Evolutionary conservation across 2,888 invertebrate genomes (phyloP).

Genomic region (Amitus sp.): DNA sequence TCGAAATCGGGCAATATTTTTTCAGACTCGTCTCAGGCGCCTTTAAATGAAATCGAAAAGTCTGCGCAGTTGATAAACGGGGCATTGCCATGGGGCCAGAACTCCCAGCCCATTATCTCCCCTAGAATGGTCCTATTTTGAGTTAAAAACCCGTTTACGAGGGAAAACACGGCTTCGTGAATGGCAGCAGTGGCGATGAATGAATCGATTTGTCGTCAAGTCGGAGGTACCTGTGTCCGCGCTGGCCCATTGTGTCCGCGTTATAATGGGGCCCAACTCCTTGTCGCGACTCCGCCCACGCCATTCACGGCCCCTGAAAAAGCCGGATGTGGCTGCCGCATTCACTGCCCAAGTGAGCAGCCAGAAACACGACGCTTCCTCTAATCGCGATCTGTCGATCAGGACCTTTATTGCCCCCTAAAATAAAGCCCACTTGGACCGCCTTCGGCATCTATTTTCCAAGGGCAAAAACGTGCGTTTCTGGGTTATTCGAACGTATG

Average conservation of each 20-base stretch:
- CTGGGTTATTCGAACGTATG: too few relatives aligned
- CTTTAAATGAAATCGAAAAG: conserved; percentile 44
- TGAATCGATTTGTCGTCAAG: conserved; percentile 57
- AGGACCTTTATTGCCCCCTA: conserved; percentile 1
- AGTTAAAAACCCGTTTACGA: conserved; percentile 52
- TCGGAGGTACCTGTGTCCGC: conserved; percentile 24
- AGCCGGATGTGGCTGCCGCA: conserved; percentile 65
- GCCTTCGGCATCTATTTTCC: too few relatives aligned
- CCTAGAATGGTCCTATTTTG: conserved; percentile 51
- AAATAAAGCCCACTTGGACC: neutral
- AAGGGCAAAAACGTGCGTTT: too few relatives aligned
- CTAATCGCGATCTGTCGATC: conserved; percentile 57
- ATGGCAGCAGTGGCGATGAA: conserved; percentile 48
- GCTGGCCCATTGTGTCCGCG: conserved; percentile 35
- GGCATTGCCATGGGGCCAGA: conserved; percentile 8
- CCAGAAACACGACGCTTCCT: conserved; percentile 62
- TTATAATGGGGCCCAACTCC: conserved; percentile 42
- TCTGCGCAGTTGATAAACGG: conserved; percentile 23
- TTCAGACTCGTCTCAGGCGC: conserved; percentile 2
- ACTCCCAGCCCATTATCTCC: conserved; percentile 41
- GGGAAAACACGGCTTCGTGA: conserved; percentile 54
- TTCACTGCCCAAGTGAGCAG: conserved; percentile 63
- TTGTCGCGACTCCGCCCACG: conserved; percentile 55
- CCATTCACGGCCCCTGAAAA: conserved; percentile 55
- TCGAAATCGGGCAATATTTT: conserved; percentile 10